phyloP scores from a whole-genome alignment of 2,797 vertebrate genomes.

The Peromyscus melanophrys region DNA sequence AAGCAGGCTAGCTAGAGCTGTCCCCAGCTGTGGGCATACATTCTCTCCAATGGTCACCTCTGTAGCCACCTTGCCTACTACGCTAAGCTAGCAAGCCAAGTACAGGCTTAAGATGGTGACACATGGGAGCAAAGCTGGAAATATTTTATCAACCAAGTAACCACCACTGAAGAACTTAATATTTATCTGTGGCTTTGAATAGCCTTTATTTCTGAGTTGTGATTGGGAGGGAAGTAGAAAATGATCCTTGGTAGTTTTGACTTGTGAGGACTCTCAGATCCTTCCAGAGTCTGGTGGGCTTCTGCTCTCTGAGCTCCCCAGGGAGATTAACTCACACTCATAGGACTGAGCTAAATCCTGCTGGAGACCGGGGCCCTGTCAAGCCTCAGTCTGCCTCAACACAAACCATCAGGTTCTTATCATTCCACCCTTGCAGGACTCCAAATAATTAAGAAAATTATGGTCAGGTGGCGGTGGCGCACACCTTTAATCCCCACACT shows the following conservation, averaged over 20 bases:
- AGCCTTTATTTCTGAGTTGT: constrained; percentile 25
- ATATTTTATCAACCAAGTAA: constrained; percentile 21
- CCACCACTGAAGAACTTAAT: neutral
- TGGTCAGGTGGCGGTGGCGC: neutral
- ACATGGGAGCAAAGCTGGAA: neutral
- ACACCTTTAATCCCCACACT: too few species aligned
- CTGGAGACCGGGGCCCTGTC: neutral
- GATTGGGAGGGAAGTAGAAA: neutral
- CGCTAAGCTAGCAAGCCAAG: neutral
- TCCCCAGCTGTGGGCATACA: neutral
- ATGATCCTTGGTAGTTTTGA: neutral
- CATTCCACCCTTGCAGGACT: neutral
- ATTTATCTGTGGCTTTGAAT: neutral
- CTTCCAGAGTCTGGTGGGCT: neutral
- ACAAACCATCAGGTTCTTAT: neutral
- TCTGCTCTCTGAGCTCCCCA: neutral
- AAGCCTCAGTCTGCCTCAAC: neutral
- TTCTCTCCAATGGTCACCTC: neutral
- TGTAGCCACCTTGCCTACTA: too few species aligned
- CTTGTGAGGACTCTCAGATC: neutral
- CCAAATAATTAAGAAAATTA: neutral
- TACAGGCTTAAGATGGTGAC: rapidly evolving
- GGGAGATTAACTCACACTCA: neutral
- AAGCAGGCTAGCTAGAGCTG: neutral
- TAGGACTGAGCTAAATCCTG: constrained; percentile 30